Evolutionary conservation across 2,113 vertebrate genomes (phyloP), one percentile per base, ranked within the genome.

Genomic region (Micronycteris hirsuta): DNA sequence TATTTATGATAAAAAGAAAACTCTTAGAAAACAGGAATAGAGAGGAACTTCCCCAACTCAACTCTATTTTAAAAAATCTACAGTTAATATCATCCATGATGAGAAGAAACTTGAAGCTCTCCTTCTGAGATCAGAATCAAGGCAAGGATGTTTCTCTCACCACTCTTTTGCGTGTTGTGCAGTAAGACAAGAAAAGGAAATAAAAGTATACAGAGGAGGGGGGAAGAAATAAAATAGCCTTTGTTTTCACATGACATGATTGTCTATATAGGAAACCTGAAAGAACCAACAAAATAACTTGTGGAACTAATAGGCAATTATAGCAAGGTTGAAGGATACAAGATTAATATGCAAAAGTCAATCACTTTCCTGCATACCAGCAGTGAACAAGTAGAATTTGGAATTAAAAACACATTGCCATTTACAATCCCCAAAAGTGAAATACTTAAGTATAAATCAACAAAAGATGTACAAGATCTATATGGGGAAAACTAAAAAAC

Each of bases 381-480:
- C 20, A 84, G 81, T 68, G 20, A 77, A 74, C 4, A 74, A 91
- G 14, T 68, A 8, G 52, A 74, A 89, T 95, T 68, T 83, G 10
- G 61, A 58, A 83, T 90, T 94, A 68, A 92, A 93, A 95, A 90
- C 22, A 63, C 14, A 47, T 61, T 91, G n/a, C 6, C 28, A 97
- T 76, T 86, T 76, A 93, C 10, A 65, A 74, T 14, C 49, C 15
- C 43, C 0, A 7, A 70, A 90, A 70, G 24, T 61, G 43, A 83
- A 78, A 94, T 83, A 74, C 12, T 47, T 86, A 91, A 7, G 6
- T 61, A 78, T 84, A 84, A 91, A 67, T 43, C 38, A 80, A 58
- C 52, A 47, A 90, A 93, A 96, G 3, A 33, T 68, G 5, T 43
- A 56, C 4, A 90, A 74, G 31, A 73, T 45, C 31, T 93, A 3